These are phyloP conservation scores for Merops nubicus DNA, from an alignment of 2,113 vertebrate species.

Conservation along the genomic window DNA sequence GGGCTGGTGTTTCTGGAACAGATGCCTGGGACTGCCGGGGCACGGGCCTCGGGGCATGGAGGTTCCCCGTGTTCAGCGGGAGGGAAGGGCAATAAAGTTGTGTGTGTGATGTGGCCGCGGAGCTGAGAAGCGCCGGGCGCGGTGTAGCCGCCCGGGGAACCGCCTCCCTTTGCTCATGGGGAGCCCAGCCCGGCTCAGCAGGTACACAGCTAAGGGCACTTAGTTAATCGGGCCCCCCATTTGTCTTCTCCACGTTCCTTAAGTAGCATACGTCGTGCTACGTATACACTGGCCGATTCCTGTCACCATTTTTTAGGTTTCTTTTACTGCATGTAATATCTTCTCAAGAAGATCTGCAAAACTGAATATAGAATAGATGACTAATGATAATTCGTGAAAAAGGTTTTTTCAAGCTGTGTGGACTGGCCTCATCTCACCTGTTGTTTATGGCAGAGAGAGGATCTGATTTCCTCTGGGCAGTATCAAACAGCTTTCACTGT, in stretches of 20 bases:
- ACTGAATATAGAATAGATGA: neutral
- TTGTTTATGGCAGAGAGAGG: neutral
- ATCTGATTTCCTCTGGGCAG: neutral
- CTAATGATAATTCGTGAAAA: neutral
- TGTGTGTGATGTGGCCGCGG: accelerated
- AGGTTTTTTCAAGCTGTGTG: neutral
- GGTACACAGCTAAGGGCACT: accelerated
- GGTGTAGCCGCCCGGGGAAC: neutral
- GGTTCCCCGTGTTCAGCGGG: accelerated
- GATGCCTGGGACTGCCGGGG: neutral
- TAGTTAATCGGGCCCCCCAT: accelerated
- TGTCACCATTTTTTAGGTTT: neutral
- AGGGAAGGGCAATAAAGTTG: neutral
- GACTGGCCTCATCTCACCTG: neutral
- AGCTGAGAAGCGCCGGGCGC: neutral
- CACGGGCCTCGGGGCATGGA: neutral
- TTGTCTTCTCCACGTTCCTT: neutral
- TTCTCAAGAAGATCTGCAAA: neutral
- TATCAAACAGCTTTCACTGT: neutral
- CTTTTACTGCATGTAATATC: neutral
- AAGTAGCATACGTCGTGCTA: accelerated
- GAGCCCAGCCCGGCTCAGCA: neutral
- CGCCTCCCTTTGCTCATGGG: accelerated
- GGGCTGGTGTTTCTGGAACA: neutral
- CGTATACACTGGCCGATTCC: accelerated